phyloP scores from a whole-genome alignment of 2,113 vertebrate genomes.

The Tachuris rubrigastra region DNA sequence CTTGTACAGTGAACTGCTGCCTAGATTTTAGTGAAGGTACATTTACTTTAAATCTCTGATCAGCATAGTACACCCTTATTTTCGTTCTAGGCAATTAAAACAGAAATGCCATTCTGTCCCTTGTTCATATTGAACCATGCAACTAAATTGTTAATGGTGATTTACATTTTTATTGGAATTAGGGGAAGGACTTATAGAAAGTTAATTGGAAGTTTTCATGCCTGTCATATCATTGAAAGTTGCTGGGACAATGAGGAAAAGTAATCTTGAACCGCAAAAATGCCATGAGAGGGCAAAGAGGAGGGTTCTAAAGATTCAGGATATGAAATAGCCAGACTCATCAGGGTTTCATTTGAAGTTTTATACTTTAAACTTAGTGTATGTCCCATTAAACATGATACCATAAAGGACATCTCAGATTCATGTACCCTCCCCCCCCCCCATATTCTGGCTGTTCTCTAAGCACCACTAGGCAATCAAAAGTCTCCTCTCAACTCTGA shows the following conservation, averaged over 20 bases:
- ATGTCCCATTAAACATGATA: background rate
- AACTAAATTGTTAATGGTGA: slow-evolving; percentile 7
- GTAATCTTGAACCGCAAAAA: background rate
- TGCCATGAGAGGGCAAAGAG: background rate
- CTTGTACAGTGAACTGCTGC: slow-evolving; percentile 4
- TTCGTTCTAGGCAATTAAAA: slow-evolving; percentile 16
- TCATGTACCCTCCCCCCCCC: fast-evolving
- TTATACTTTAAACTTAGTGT: background rate
- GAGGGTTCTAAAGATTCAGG: background rate
- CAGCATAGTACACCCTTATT: background rate
- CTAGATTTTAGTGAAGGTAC: slow-evolving; percentile 9
- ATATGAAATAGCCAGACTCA: background rate
- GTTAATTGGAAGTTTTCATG: slow-evolving; percentile 14
- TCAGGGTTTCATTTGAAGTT: background rate
- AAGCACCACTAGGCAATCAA: background rate
- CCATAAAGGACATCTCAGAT: background rate
- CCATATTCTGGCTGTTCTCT: background rate
- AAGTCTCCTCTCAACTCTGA: background rate
- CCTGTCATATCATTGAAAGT: background rate
- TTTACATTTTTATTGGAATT: slow-evolving; percentile 59
- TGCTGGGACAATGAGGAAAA: background rate
- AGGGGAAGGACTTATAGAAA: background rate
- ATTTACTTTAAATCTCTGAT: slow-evolving; percentile 10
- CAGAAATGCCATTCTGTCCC: background rate
- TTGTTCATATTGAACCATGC: slow-evolving; percentile 13